Evolutionary conservation across 2,113 vertebrate genomes (phyloP).

Genomic region (Cryptotis parvus): DNA sequence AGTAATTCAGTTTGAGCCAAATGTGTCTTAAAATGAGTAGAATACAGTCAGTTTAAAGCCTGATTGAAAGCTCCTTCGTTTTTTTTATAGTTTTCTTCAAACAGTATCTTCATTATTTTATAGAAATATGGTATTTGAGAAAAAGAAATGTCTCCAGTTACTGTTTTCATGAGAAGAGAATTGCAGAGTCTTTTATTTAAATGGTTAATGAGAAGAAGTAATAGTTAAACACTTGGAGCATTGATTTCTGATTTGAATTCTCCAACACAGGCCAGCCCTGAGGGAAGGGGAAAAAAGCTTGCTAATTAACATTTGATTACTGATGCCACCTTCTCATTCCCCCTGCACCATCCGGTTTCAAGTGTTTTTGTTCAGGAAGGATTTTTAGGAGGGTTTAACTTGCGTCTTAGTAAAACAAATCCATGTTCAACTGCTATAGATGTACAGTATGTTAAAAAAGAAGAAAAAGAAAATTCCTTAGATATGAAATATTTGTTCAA

Average conservation of each 20-base stretch:
- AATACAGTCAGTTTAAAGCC: slow-evolving; percentile 60
- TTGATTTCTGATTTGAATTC: slow-evolving; percentile 80
- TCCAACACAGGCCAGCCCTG: slow-evolving; percentile 77
- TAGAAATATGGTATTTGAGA: slow-evolving; percentile 60
- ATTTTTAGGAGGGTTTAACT: slow-evolving; percentile 77
- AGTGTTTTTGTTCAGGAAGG: slow-evolving; percentile 71
- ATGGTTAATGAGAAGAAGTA: slow-evolving; percentile 78
- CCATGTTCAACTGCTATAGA: slow-evolving; percentile 48
- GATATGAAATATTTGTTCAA: slow-evolving; percentile 72
- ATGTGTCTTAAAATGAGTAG: slow-evolving; percentile 60
- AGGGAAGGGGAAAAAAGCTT: slow-evolving; percentile 62
- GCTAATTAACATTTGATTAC: slow-evolving; percentile 84
- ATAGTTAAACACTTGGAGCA: slow-evolving; percentile 75
- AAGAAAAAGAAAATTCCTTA: slow-evolving; percentile 34
- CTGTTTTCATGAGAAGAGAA: slow-evolving; percentile 77
- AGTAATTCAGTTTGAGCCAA: slow-evolving; percentile 63
- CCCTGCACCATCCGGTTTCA: slow-evolving; percentile 70
- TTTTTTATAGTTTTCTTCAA: slow-evolving; percentile 70
- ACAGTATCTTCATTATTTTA: slow-evolving; percentile 72
- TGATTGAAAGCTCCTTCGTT: slow-evolving; percentile 60
- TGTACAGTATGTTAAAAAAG: slow-evolving; percentile 55
- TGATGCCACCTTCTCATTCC: slow-evolving; percentile 82
- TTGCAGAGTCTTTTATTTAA: slow-evolving; percentile 73
- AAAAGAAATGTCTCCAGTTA: slow-evolving; percentile 74
- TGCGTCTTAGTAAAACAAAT: slow-evolving; percentile 73